A percentile compares a stretch with the other conserved stretches of the same genome.
Conservation (phyloP, 2,888 invertebrate genomes). For the Ernsta delagoae region DNA sequence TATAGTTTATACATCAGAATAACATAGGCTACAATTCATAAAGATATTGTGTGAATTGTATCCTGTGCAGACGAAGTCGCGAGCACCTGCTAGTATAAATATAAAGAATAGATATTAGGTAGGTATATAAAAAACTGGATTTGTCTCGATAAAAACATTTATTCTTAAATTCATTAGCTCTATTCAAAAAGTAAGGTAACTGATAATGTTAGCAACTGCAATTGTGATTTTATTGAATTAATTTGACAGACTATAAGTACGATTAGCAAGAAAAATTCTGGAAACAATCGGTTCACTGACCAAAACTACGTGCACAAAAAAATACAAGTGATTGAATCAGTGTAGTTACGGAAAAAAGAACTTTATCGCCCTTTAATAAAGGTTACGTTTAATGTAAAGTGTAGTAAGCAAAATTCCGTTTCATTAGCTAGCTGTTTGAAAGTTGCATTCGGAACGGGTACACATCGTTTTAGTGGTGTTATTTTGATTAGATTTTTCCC, state of each 20-base stretch:
- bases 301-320: conserved; percentile 33
- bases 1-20: too few relatives aligned
- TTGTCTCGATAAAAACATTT: too few relatives aligned
- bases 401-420: conserved; percentile 42
- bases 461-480: conserved; percentile 51
- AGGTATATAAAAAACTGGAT: too few relatives aligned
- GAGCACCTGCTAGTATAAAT: too few relatives aligned
- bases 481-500: conserved; percentile 47
- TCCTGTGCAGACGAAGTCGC: too few relatives aligned
- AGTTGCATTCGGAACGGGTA: conserved; percentile 56
- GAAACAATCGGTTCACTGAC: conserved; percentile 38
- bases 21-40: too few relatives aligned
- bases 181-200: neutral
- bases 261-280: conserved; percentile 23
- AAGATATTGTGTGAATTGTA: too few relatives aligned
- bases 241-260: conserved; percentile 22
- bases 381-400: neutral
- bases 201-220: neutral
- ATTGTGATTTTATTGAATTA: conserved; percentile 18
- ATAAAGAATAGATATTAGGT: too few relatives aligned
- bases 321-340: neutral
- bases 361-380: conserved; percentile 25
- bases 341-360: conserved; percentile 6
- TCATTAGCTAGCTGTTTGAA: conserved; percentile 50
- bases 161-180: too few relatives aligned